phyloP scores from a whole-genome alignment of 2,797 vertebrate species.

The Pipistrellus pygmaeus region DNA sequence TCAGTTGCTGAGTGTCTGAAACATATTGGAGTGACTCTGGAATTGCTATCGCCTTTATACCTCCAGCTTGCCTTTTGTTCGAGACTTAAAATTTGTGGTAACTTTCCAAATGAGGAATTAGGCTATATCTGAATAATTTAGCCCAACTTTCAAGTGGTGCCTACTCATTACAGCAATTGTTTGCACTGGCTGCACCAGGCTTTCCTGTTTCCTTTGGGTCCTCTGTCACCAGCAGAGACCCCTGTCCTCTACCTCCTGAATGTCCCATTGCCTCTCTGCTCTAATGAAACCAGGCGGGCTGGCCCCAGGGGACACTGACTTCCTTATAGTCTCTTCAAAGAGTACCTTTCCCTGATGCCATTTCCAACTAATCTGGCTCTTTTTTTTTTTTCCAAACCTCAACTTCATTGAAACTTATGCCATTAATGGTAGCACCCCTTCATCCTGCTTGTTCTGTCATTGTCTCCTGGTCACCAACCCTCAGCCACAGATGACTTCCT shows the following conservation, averaged over 20 bases:
- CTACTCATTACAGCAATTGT: rapidly evolving
- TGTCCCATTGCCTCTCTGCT: background rate
- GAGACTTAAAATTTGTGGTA: background rate
- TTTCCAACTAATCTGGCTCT: background rate
- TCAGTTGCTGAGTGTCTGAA: background rate
- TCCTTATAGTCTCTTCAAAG: no score
- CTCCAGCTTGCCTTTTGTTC: background rate
- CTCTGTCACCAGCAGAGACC: background rate
- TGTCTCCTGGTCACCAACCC: rapidly evolving
- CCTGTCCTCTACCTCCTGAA: background rate
- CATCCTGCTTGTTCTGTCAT: background rate
- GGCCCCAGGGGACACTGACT: background rate
- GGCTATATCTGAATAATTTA: rapidly evolving
- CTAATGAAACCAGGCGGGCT: background rate
- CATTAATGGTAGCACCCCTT: rapidly evolving
- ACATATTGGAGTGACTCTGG: background rate
- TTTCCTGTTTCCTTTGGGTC: background rate
- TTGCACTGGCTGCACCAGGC: rapidly evolving
- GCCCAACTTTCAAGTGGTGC: background rate
- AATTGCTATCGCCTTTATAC: background rate
- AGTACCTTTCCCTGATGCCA: background rate
- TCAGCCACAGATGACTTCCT: background rate
- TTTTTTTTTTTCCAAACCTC: background rate
- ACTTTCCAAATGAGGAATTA: background rate
- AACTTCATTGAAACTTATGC: rapidly evolving